Conservation (phyloP, 1,140 invertebrate species). For the Drosophila nebulosa region DNA sequence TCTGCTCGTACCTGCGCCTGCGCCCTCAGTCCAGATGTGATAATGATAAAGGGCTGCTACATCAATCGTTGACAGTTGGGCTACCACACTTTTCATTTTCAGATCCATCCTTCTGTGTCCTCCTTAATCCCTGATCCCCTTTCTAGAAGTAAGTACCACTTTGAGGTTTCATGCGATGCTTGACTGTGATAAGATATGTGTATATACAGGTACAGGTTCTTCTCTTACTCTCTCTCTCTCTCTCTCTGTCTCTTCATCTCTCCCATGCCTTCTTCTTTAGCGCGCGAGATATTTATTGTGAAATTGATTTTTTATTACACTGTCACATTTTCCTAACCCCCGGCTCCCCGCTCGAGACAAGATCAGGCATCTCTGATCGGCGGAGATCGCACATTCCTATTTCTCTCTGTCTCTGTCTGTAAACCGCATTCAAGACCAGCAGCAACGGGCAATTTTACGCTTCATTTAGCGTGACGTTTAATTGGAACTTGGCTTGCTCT, state of each 20-base stretch:
- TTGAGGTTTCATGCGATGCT: constrained; percentile 62
- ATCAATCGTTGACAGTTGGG: constrained; percentile 80
- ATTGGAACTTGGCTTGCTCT: constrained; percentile 66
- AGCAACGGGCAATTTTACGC: constrained; percentile 76
- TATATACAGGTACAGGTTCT: constrained; percentile 51
- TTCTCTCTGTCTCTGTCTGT: constrained; percentile 9
- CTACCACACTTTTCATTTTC: constrained; percentile 77
- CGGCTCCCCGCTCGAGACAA: background rate
- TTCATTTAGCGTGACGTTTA: constrained; percentile 80
- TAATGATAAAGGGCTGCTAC: constrained; percentile 80
- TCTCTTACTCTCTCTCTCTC: no score
- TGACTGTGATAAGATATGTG: constrained; percentile 65
- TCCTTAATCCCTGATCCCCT: constrained; percentile 7
- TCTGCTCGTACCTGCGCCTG: constrained; percentile 59
- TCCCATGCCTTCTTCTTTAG: background rate
- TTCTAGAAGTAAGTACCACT: constrained; percentile 65
- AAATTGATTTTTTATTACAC: constrained; percentile 80
- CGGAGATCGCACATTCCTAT: constrained; percentile 60
- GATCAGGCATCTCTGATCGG: constrained; percentile 13
- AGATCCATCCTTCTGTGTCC: background rate
- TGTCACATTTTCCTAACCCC: constrained; percentile 61
- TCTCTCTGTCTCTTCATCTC: no score
- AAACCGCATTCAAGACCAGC: constrained; percentile 67
- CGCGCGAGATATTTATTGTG: constrained; percentile 69
- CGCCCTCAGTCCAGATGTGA: constrained; percentile 66